Base-by-base conservation (phyloP, 1,140 invertebrate species). In the Anoplophora glabripennis region DNA sequence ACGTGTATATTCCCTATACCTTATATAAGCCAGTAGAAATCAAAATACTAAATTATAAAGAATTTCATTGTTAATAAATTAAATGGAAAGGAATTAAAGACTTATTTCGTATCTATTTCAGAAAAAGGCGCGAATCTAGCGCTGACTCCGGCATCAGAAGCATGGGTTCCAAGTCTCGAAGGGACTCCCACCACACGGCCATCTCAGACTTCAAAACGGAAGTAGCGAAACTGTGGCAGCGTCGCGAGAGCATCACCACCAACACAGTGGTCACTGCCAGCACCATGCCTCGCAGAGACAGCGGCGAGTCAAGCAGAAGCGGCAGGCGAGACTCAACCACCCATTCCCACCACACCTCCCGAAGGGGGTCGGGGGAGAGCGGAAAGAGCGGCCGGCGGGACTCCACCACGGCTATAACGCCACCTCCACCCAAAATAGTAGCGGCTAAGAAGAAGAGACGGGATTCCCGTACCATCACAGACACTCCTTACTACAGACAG, bases 101-200 rank as follows among this genome's bases (percentile, higher is more conserved):
- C n/a, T n/a, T 42, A 68, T 38, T 3, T 28, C 5, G 21, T 28
- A 5, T 28, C 21, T 15, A n/a, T 17, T 14, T 63, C 45, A 79
- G 85, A 18, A 89, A 90, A 53, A 79, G 89, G 0, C 79, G 89
- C 38, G 90, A 93, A 64, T 92, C 89, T 12, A 90, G 88, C 14
- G 89, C 89, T 12, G 89, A 92, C 72, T 89, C 88, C 0, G 88
- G 89, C n/a, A 87, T 90, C 48, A 86, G 88, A 63, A 89, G 87
- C 59, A 84, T 85, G 74, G 76, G 77, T 9, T 87, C 86, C 0
- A 87, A 88, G 64, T 84, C 84, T 1, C 79, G 87, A 8, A 79
- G 87, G 11, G 88, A 90, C 60, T 89, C 88, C 4, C 78, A 80
- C 57, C 79, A 78, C 74, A 81, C 77, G 21, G 78, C 82, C 21